Base-by-base conservation (phyloP, 2,797 vertebrate species). In the Eurystomus glaucurus region DNA sequence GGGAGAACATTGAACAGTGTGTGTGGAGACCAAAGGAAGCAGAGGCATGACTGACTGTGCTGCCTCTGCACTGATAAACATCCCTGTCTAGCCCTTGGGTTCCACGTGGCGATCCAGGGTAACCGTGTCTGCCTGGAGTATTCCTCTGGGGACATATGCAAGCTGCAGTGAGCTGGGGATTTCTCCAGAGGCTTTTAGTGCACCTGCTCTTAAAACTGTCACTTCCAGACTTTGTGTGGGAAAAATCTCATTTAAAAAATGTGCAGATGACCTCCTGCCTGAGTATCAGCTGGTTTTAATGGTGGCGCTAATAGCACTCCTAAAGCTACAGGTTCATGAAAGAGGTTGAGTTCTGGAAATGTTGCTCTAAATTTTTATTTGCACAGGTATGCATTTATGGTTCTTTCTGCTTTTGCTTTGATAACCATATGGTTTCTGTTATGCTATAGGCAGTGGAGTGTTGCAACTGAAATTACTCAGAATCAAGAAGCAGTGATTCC, bases 1-100 rank as follows among this genome's bases (percentile, higher is more conserved):
- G 18, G 7, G 29, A 60, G 62, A 28, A 19, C 21, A 43, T 10
- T 0, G 4, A 61, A 15, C 6, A 3, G 35, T 39, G 26, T 20
- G 10, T 28, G 18, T 29, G 79, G 60, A 33, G 25, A 31, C 9
- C 0, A 0, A 4, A 7, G 64, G 26, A 22, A 9, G 23, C 0
- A 2, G 9, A 23, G 35, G 1, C 0, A 19, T 23, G 20, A 14
- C 28, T 23, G 20, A 14, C 28, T 8, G 23, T 60, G 60, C 37
- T 5, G 3, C 41, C 35, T 35, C n/a, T 51, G 71, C 7, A 0
- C 41, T 43, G 43, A 2, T 3, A 5, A 51, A 3, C 16, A 26
- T 14, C 31, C 11, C 6, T 8, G 16, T 8, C 16, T 3, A 2
- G 16, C 37, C 51, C 26, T 58, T 21, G 25, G 51, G 7, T 29